Conservation (phyloP, 2,888 invertebrate species). For the Andrena chrysosceles region DNA sequence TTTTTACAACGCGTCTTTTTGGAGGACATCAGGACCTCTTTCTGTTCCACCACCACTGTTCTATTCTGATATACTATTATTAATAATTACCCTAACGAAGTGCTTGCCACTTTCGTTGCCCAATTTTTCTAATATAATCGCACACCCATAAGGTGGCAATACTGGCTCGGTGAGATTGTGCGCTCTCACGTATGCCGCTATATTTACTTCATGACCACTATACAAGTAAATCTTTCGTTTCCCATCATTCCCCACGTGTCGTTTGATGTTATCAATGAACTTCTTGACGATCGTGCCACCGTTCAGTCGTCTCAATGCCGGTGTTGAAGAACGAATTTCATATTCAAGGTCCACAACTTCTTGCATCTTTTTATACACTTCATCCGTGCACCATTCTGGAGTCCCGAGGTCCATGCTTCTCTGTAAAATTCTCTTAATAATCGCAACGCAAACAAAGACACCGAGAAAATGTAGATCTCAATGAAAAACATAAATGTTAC, state of each 20-base stretch:
- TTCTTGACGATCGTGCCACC: conserved; percentile 65
- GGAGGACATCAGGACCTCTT: too few species aligned
- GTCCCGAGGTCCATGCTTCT: conserved; percentile 55
- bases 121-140: conserved; percentile 72
- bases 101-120: conserved; percentile 36
- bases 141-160: conserved; percentile 64
- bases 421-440: conserved; percentile 49
- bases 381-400: conserved; percentile 72
- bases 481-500: background rate
- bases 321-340: conserved; percentile 59
- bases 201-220: conserved; percentile 72
- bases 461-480: background rate
- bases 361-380: conserved; percentile 52
- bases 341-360: conserved; percentile 42
- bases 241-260: background rate
- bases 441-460: background rate
- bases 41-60: too few species aligned
- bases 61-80: background rate
- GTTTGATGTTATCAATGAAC: conserved; percentile 67
- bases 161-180: conserved; percentile 59
- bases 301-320: conserved; percentile 58
- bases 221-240: conserved; percentile 74
- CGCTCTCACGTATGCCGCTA: conserved; percentile 63
- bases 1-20: too few species aligned
- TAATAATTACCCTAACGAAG: conserved; percentile 67